Conservation (phyloP, 2,888 invertebrate genomes). For the Hemaris fuciformis region DNA sequence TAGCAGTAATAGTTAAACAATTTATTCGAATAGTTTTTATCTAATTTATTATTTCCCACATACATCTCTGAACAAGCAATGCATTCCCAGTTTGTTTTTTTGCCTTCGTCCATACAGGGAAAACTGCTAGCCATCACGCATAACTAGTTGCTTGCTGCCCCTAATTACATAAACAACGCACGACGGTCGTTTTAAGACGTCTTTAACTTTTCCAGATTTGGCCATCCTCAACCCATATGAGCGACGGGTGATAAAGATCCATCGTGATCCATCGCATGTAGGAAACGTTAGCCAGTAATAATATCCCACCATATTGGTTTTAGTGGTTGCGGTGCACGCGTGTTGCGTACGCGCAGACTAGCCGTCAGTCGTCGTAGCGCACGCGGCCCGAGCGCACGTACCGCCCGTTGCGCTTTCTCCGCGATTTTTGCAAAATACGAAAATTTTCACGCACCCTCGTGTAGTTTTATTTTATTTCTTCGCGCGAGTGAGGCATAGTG, state of each 20-base stretch:
- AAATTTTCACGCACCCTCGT: conserved; percentile 11
- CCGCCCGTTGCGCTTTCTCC: conserved; percentile 14
- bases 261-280: conserved; percentile 15
- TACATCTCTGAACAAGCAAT: not conserved
- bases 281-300: conserved; percentile 34
- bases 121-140: not conserved
- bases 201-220: not conserved
- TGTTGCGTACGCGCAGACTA: conserved; percentile 42
- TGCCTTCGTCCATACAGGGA: not conserved
- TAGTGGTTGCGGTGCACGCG: conserved; percentile 37
- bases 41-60: too few relatives aligned
- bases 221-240: conserved; percentile 4
- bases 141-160: too few relatives aligned
- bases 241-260: not conserved
- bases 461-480: not conserved
- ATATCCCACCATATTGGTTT: conserved; percentile 49
- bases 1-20: too few relatives aligned
- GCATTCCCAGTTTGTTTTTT: not conserved
- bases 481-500: not conserved
- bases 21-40: too few relatives aligned
- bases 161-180: not conserved
- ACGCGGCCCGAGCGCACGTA: conserved; percentile 56
- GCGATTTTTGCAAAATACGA: conserved; percentile 21
- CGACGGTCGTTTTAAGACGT: not conserved
- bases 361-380: conserved; percentile 52